These are phyloP conservation scores for Autographa pulchrina DNA, from an alignment of 2,888 invertebrate species.

Conservation along the genomic window DNA sequence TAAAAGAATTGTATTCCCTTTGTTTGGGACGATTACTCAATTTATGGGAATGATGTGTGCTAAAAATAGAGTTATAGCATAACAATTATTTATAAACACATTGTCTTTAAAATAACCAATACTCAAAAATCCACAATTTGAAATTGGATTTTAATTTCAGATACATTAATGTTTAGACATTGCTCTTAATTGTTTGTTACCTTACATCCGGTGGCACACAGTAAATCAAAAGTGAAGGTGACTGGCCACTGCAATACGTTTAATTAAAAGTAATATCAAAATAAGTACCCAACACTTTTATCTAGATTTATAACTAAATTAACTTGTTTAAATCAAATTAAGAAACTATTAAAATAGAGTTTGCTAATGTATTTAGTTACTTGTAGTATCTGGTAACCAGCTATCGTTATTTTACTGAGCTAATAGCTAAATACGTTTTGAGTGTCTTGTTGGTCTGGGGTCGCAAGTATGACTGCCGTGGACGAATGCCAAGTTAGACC, in stretches of 20 bases:
- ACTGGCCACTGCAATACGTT: slow-evolving; percentile 34
- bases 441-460: too few relatives aligned
- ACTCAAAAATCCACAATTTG: background rate
- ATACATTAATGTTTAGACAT: slow-evolving; percentile 33
- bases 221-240: slow-evolving; percentile 54
- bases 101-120: too few relatives aligned
- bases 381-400: background rate
- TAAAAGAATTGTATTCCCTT: too few relatives aligned
- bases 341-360: background rate
- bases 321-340: background rate
- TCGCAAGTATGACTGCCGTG: too few relatives aligned
- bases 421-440: too few relatives aligned
- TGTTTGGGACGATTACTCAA: too few relatives aligned
- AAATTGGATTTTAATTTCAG: slow-evolving; percentile 45
- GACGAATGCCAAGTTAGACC: too few relatives aligned
- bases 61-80: background rate
- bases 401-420: background rate
- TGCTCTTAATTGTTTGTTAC: slow-evolving; percentile 50
- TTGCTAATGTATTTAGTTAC: background rate
- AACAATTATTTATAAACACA: too few relatives aligned
- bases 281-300: background rate
- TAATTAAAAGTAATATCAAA: slow-evolving; percentile 46
- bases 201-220: slow-evolving; percentile 41
- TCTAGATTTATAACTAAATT: background rate
- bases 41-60: background rate